Evolutionary conservation across 1,140 invertebrate species (phyloP), one percentile per base, ranked within the genome.

Genomic region (Megathymus violae): DNA sequence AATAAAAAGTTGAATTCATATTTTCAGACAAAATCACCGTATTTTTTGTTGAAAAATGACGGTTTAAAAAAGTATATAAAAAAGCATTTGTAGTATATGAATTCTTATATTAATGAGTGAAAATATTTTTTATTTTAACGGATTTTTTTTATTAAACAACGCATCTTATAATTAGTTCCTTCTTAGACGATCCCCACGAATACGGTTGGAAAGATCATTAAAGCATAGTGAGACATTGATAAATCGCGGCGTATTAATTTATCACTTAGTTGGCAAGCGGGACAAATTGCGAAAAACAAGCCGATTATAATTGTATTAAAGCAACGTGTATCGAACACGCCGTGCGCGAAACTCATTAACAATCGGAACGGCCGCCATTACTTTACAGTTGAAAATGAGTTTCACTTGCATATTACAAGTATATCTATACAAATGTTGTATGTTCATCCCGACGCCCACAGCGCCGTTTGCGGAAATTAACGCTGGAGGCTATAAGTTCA

Each of bases 331-430:
- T 41, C 51, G 38, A 19, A 19, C 51, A 43, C 38, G 19, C 10
- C 11, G 36, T 11, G 51, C 51, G 36, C 36, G 38, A 19, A 27
- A n/a, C 4, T 41, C 63, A 50, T 59, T 43, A 46, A 51, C 58
- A 50, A 50, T 54, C 47, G 34, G 47, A 52, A 65, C 56, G 48
- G 40, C 38, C 17, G 56, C 58, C 58, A 65, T 65, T 65, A 65
- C 63, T 65, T 65, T 51, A 54, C 47, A 67, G 51, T 59, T 56
- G 65, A 67, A 67, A 62, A 44, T 44, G 52, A 59, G 51, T 51
- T 67, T 51, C 60, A 41, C 51, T 54, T 51, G 31, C 34, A 50
- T 58, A 43, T 58, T 41, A 48, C 22, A 48, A 41, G 52, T 38
- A 34, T 31, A 17, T 11, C 19, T 38, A 17, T 52, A 13, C 34